Conservation (phyloP, 2,888 invertebrate genomes). For the Chydorus sphaericus region DNA sequence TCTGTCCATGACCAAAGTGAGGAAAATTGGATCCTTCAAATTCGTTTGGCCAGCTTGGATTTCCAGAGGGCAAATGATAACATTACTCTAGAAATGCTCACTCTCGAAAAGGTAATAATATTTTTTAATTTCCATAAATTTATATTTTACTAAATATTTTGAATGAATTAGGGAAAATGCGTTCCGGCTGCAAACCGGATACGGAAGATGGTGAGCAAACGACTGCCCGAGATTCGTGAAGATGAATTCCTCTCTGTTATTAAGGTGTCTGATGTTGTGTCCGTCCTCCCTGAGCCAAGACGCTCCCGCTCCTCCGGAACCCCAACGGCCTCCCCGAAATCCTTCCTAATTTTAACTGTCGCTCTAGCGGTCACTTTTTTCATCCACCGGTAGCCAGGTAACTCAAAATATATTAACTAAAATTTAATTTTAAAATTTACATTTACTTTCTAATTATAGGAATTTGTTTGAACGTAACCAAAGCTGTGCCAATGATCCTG, state of each 20-base stretch:
- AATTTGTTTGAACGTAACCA: too few relatives aligned
- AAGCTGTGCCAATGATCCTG: too few relatives aligned
- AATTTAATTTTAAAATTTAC: too few relatives aligned
- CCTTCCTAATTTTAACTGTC: too few relatives aligned
- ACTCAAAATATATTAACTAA: too few relatives aligned
- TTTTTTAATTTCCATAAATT: not conserved
- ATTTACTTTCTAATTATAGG: too few relatives aligned
- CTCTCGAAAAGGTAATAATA: slow-evolving; percentile 9
- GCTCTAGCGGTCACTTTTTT: too few relatives aligned
- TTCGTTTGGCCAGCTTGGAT: slow-evolving; percentile 36
- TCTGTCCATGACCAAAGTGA: slow-evolving; percentile 71
- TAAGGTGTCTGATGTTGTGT: slow-evolving; percentile 83
- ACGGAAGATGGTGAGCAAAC: slow-evolving; percentile 68
- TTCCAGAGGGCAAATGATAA: slow-evolving; percentile 35
- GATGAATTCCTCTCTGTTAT: slow-evolving; percentile 76
- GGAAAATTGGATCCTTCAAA: slow-evolving; percentile 76
- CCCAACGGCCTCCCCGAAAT: too few relatives aligned
- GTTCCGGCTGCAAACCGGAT: slow-evolving; percentile 63
- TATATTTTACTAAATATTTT: not conserved
- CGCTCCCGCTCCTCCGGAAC: slow-evolving; percentile 25
- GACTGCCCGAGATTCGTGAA: slow-evolving; percentile 69
- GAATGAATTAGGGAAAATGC: slow-evolving; percentile 59
- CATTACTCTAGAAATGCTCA: slow-evolving; percentile 13
- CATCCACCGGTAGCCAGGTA: too few relatives aligned
- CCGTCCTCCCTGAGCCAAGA: slow-evolving; percentile 55